A percentile compares a stretch with the other conserved stretches of the same genome.
These are phyloP conservation scores for Eospalax fontanierii DNA, from an alignment of 2,797 vertebrate species.

Conservation along the genomic window DNA sequence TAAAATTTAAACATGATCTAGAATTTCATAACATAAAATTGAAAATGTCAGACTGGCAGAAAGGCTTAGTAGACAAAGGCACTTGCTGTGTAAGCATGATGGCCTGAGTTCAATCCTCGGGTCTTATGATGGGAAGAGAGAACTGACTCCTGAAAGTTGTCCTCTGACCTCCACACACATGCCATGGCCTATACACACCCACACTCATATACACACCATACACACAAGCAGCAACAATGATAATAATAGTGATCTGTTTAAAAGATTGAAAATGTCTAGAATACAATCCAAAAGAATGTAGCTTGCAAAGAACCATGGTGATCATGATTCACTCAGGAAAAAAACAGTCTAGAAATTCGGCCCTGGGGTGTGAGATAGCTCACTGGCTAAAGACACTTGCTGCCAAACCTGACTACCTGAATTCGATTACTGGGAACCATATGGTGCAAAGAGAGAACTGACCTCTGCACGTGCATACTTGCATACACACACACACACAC, in stretches of 20 bases:
- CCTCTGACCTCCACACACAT: background rate
- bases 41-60: background rate
- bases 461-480: too few species aligned
- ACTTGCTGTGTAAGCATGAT: too few species aligned
- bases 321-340: background rate
- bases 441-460: too few species aligned
- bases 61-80: background rate
- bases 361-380: too few species aligned
- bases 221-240: background rate
- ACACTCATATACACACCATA: background rate
- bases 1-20: background rate
- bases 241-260: background rate
- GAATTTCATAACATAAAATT: background rate
- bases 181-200: background rate
- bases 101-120: too few species aligned
- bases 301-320: background rate
- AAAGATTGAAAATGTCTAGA: slow-evolving; percentile 52
- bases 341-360: too few species aligned
- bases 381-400: too few species aligned
- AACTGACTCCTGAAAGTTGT: background rate
- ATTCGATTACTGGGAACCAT: too few species aligned
- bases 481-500: too few species aligned
- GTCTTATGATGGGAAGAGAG: background rate
- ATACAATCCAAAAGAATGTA: background rate
- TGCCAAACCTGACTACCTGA: too few species aligned